Evolutionary conservation across 2,888 invertebrate species (phyloP).

Genomic region (Nymphalis c-album): DNA sequence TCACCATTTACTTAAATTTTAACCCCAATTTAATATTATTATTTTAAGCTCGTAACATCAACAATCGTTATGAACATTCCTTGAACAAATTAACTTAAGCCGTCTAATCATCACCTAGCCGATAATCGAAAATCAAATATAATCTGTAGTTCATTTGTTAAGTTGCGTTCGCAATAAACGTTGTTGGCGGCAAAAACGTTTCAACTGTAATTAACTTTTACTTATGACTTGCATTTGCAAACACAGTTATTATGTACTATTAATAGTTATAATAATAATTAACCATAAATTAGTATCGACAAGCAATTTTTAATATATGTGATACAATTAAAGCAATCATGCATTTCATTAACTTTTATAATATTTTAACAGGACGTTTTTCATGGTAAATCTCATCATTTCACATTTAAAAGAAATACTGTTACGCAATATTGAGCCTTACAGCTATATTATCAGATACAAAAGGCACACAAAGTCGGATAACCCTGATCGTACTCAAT

Average conservation of each 20-base stretch:
- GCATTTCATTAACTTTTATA: neutral
- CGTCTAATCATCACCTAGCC: neutral
- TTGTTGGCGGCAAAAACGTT: no score
- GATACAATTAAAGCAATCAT: neutral
- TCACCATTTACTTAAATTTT: conserved; percentile 5
- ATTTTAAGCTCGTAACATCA: conserved; percentile 5
- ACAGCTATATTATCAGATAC: conserved; percentile 18
- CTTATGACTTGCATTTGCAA: no score
- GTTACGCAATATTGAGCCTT: conserved; percentile 21
- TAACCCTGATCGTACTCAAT: conserved; percentile 7
- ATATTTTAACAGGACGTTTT: neutral
- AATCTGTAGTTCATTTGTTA: no score
- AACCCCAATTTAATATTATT: conserved; percentile 19
- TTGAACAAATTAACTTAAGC: no score
- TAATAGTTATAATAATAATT: no score
- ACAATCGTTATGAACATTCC: neutral
- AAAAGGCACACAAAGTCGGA: conserved; percentile 34
- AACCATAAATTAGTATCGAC: no score
- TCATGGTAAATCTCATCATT: neutral
- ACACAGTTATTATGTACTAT: no score
- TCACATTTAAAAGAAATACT: conserved; percentile 5
- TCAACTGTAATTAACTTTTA: no score
- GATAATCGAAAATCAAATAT: neutral
- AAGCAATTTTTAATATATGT: neutral
- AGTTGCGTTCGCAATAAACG: no score